Conservation (phyloP, 2,888 invertebrate species). For the Dusona sp. region DNA sequence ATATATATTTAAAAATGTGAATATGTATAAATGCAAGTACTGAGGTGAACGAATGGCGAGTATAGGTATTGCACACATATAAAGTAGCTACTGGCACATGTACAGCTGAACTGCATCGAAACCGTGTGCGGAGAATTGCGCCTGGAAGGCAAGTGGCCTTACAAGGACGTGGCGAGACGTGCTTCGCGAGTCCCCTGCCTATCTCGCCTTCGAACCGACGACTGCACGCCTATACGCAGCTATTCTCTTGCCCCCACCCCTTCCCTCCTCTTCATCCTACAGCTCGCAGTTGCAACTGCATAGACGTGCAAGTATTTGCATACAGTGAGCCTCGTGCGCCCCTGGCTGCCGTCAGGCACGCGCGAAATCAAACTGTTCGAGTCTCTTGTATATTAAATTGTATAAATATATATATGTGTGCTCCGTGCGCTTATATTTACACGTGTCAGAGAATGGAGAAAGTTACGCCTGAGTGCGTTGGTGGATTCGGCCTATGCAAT, state of each 20-base stretch:
- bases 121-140: constrained; percentile 69
- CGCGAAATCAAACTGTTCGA: constrained; percentile 68
- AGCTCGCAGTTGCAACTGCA: constrained; percentile 59
- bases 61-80: constrained; percentile 12
- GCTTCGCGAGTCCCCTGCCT: constrained; percentile 65
- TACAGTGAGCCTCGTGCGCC: constrained; percentile 67
- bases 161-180: constrained; percentile 82
- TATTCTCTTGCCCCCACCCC: constrained; percentile 17
- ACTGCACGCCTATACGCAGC: constrained; percentile 52
- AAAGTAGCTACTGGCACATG: constrained; percentile 67
- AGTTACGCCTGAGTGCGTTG: constrained; percentile 68
- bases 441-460: constrained; percentile 62
- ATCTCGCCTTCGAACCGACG: constrained; percentile 58
- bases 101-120: constrained; percentile 53
- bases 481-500: constrained; percentile 48
- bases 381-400: constrained; percentile 24
- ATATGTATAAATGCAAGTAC: background rate
- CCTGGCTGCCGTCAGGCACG: constrained; percentile 67
- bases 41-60: background rate
- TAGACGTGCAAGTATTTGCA: constrained; percentile 69
- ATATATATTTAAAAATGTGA: background rate
- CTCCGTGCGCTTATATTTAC: constrained; percentile 14
- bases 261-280: constrained; percentile 23
- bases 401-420: constrained; percentile 38
- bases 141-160: constrained; percentile 83